Percentiles rank a stretch among this genome's conserved stretches.
These are phyloP conservation scores for Acleris holmiana DNA, from an alignment of 2,888 invertebrate genomes.

Conservation along the genomic window DNA sequence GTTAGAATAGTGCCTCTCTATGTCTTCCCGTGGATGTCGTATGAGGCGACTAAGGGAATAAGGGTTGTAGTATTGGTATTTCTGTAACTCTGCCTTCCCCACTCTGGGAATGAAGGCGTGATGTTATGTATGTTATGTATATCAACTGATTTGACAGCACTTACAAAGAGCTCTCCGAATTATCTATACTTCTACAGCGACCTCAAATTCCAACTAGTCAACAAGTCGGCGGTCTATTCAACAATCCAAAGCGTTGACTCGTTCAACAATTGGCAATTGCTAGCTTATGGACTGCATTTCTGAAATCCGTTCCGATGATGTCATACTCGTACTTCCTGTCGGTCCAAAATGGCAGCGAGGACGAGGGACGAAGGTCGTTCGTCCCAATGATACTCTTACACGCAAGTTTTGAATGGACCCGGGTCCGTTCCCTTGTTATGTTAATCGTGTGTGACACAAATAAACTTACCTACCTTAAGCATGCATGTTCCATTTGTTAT, in stretches of 20 bases:
- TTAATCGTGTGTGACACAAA: slow-evolving; percentile 50
- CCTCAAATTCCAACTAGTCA: background rate
- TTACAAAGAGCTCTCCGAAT: background rate
- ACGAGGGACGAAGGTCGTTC: slow-evolving; percentile 58
- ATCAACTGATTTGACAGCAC: too few relatives aligned
- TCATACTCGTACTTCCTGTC: slow-evolving; percentile 47
- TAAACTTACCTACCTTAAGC: slow-evolving; percentile 23
- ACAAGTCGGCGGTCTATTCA: background rate
- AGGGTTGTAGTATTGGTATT: too few relatives aligned
- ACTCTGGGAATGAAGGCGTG: too few relatives aligned
- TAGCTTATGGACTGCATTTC: slow-evolving; percentile 41
- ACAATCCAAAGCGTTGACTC: background rate
- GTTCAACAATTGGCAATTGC: slow-evolving; percentile 39
- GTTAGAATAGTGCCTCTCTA: too few relatives aligned
- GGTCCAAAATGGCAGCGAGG: slow-evolving; percentile 45
- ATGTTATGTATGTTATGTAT: too few relatives aligned
- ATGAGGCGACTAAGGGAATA: too few relatives aligned
- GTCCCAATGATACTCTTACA: slow-evolving; percentile 46
- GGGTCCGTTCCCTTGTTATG: slow-evolving; percentile 57
- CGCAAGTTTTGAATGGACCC: slow-evolving; percentile 45
- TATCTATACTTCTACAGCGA: background rate
- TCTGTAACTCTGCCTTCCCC: too few relatives aligned
- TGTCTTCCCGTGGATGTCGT: too few relatives aligned
- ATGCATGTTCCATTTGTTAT: slow-evolving; percentile 17
- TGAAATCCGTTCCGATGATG: slow-evolving; percentile 51